phyloP scores from a whole-genome alignment of 2,797 vertebrate species.

The Danio jaintianensis region DNA sequence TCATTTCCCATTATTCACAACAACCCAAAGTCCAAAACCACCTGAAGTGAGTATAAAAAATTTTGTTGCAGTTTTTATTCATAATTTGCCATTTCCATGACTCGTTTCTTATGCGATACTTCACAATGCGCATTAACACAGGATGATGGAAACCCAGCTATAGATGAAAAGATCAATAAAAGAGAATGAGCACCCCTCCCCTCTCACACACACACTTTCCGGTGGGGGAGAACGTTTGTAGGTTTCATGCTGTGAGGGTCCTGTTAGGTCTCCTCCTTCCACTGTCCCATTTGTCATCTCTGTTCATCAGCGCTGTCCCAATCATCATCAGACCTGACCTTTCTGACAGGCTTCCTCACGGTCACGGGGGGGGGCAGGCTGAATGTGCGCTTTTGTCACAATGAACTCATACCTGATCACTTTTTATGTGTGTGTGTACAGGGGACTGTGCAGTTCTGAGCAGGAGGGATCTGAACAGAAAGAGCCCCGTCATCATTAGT shows the following conservation, averaged over 20 bases:
- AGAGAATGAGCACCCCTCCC: too few species aligned
- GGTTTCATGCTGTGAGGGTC: background rate
- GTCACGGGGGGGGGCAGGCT: background rate
- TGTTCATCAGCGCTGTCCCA: background rate
- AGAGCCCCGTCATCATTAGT: slow-evolving; percentile 30
- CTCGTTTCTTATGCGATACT: too few species aligned
- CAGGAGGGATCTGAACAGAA: slow-evolving; percentile 24
- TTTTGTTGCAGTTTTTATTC: too few species aligned
- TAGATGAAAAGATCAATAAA: background rate
- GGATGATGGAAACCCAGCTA: too few species aligned
- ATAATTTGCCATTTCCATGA: too few species aligned
- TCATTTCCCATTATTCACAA: too few species aligned
- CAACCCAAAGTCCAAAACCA: too few species aligned
- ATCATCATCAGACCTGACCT: background rate
- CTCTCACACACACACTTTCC: background rate
- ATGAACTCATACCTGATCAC: background rate
- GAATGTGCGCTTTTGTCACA: background rate
- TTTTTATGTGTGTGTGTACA: slow-evolving; percentile 34
- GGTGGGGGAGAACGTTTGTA: background rate
- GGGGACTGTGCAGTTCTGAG: slow-evolving; percentile 33
- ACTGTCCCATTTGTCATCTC: background rate
- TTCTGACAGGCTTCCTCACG: background rate
- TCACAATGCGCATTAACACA: too few species aligned
- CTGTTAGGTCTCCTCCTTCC: background rate
- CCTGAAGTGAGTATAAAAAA: too few species aligned